Base-by-base conservation (phyloP, 2,113 vertebrate genomes). In the Channa maculata region DNA sequence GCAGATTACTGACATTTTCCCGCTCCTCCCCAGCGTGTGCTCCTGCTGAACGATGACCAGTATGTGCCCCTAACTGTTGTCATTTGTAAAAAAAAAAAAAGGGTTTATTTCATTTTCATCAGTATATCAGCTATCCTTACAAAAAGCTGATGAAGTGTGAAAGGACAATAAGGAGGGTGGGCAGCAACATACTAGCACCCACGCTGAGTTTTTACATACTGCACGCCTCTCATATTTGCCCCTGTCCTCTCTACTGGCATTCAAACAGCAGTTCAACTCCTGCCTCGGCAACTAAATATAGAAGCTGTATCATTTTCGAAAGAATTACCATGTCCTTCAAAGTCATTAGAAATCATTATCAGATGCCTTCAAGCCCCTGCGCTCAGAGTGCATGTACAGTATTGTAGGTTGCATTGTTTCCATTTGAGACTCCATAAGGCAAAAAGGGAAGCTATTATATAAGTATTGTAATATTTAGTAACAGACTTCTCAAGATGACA, bases 1-100 rank as follows among this genome's bases (percentile, higher is more conserved):
- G 81, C 75, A 91, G 92, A 92, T 93, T 92, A 91, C 76, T 66
- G 65, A 77, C 80, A 78, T 86, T 79, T 87, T 46, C 48, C 78
- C 74, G 77, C 85, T 79, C 78, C 71, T 75, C 39, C 6, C 4
- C 39, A 41, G 70, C 24, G 36, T 69, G 70, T 46, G 61, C 54
- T n/a, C 13, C 37, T 6, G 48, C 79, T 61, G 71, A 76, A 73
- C 5, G n/a, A 72, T 74, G 63, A 61, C 79, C 58, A 54, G 24
- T 3, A 45, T 37, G 12, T 43, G 64, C 53, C 66, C 62, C 64
- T 12, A 70, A 86, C 51, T 66, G 84, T 72, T 75, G 53, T 59
- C 50, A 63, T 51, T 12, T 60, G 37, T 5, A 51, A 76, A 24
- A 24, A 24, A 24, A 24, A 24, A 24, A 24, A 24, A n/a, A n/a